Evolutionary conservation across 2,797 vertebrate genomes (phyloP).

Genomic region (Megalops cyprinoides): DNA sequence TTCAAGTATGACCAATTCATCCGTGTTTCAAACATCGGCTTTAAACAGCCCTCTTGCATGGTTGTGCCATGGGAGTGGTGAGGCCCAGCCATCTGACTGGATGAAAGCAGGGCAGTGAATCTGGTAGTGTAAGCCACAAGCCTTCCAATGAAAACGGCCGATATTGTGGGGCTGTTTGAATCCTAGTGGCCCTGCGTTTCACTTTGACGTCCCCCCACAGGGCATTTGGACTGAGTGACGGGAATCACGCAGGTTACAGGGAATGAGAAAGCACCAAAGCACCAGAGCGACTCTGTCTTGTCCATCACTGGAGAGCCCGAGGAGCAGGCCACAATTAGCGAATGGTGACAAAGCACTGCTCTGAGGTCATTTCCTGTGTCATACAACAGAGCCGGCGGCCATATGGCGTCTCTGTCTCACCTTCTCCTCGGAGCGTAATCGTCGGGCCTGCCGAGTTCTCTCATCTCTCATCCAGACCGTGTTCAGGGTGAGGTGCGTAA

Average conservation of each 20-base stretch:
- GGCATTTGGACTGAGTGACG: neutral
- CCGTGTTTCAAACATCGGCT: too few relatives aligned
- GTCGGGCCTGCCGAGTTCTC: conserved; percentile 55
- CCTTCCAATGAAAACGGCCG: neutral
- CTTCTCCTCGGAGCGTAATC: conserved; percentile 33
- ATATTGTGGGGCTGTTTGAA: neutral
- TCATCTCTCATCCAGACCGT: conserved; percentile 55
- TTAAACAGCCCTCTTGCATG: too few relatives aligned
- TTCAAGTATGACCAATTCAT: too few relatives aligned
- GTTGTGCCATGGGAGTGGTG: neutral
- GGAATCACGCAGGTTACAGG: neutral
- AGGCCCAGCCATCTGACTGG: neutral
- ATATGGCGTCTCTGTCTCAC: conserved; percentile 61
- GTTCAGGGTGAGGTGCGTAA: neutral
- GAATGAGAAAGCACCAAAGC: neutral
- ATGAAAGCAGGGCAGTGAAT: neutral
- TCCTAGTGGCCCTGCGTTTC: neutral
- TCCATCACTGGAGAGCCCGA: neutral
- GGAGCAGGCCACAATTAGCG: neutral
- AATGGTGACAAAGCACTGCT: conserved; percentile 30
- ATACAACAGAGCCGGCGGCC: conserved; percentile 40
- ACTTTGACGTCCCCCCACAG: neutral
- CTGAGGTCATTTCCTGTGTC: conserved; percentile 45
- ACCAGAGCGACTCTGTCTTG: neutral
- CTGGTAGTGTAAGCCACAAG: neutral